phyloP scores from a whole-genome alignment of 2,888 invertebrate species.

The Heliconius charithonia region DNA sequence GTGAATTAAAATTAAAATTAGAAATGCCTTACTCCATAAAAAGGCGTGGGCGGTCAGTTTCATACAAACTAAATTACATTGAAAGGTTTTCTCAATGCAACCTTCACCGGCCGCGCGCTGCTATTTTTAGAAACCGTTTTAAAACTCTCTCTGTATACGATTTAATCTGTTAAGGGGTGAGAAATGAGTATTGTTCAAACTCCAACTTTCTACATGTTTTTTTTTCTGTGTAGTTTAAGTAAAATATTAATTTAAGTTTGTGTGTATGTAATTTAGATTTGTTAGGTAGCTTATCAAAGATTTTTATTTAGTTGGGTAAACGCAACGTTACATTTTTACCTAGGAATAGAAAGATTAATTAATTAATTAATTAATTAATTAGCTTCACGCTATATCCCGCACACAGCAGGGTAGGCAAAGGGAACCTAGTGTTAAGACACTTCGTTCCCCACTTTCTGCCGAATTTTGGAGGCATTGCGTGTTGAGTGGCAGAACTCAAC shows the following conservation, averaged over 20 bases:
- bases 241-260: neutral
- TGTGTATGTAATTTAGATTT: neutral
- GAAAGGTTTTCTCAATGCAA: conserved; percentile 33
- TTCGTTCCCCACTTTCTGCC: no score
- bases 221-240: neutral
- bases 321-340: no score
- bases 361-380: no score
- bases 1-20: conserved; percentile 2
- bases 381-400: no score
- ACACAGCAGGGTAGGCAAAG: no score
- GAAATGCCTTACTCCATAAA: neutral
- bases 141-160: conserved; percentile 14
- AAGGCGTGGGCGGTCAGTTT: conserved; percentile 10
- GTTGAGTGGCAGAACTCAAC: no score
- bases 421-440: no score
- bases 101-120: conserved; percentile 20
- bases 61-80: conserved; percentile 21
- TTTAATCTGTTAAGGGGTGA: conserved; percentile 18
- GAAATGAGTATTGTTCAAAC: neutral
- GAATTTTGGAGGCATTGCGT: no score
- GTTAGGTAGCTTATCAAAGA: no score
- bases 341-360: no score
- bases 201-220: conserved; percentile 2
- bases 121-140: conserved; percentile 27
- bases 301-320: no score